Base-by-base conservation (phyloP, 2,797 vertebrate genomes). In the Thalassophryne amazonica region DNA sequence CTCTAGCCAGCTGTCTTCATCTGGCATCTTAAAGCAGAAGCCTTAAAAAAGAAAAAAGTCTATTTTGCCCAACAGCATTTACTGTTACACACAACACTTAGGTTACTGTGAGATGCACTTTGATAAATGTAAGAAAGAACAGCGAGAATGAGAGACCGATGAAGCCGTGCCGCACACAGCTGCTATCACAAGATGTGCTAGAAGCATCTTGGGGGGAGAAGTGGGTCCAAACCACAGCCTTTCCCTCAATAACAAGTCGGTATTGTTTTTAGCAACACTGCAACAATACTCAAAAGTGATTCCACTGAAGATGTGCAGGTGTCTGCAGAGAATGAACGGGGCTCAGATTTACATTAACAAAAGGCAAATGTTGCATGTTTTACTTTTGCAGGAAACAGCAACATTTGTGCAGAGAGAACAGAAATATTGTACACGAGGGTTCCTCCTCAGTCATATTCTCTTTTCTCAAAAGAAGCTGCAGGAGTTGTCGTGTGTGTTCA, bases 331-430 rank as follows among this genome's bases (percentile, higher is more conserved):
- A 72, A 34, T 2, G 11, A 15, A 0, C n/a, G 34, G 60, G 50
- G 73, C 57, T 83, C 42, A 52, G 32, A 52, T 45, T 48, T 60
- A 59, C 7, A 65, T 59, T 12, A 39, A 16, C 49, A 60, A 80
- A 63, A 70, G 22, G 27, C 21, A 51, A 27, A 47, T 67, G 51
- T 42, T 14, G 29, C 37, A 45, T 33, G 69, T 66, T 69, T 60
- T 30, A 53, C 77, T 73, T 71, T 66, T 53, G 43, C 55, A 55
- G 54, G 56, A 80, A 60, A 73, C 34, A 35, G 30, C 59, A 38
- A 63, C 61, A 50, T 54, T 69, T 48, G 41, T 68, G 43, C 43
- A 16, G 18, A 12, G 47, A 58, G 31, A 35, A 50, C 55, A 60
- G 0, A 6, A 35, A 38, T 42, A 23, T 24, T n/a, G n/a, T n/a